phyloP scores from a whole-genome alignment of 2,797 vertebrate species.

The Acanthiza pusilla region DNA sequence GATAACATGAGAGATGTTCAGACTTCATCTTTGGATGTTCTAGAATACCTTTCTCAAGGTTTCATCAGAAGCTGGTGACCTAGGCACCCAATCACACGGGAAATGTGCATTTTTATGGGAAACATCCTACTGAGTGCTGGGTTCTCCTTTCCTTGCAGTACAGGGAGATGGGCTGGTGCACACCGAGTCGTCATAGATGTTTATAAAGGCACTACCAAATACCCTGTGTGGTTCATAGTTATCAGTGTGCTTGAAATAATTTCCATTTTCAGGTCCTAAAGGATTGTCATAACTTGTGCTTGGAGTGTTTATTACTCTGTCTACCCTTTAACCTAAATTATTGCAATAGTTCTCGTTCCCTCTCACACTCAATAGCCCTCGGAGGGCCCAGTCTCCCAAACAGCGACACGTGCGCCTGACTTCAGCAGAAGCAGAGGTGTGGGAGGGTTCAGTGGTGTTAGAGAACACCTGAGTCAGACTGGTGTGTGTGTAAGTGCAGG shows the following conservation, averaged over 20 bases:
- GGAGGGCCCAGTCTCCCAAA: not conserved
- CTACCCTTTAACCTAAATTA: not conserved
- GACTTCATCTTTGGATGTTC: not conserved
- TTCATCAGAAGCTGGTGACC: not conserved
- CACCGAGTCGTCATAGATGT: not conserved
- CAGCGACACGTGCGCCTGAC: fast-evolving
- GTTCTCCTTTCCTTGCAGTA: not conserved
- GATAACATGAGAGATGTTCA: not conserved
- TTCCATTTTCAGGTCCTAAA: not conserved
- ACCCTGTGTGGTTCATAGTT: not conserved
- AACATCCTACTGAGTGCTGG: not conserved
- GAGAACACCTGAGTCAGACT: not conserved
- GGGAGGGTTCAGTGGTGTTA: not conserved
- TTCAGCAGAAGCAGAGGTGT: not conserved
- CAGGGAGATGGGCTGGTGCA: not conserved
- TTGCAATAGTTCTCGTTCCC: not conserved
- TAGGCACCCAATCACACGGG: not conserved
- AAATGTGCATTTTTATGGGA: not conserved
- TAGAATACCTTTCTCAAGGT: not conserved
- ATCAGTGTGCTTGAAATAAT: not conserved
- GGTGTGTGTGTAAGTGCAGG: not conserved
- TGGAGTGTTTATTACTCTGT: not conserved
- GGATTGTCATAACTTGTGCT: not conserved
- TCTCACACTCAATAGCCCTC: not conserved
- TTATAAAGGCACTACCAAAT: not conserved